phyloP scores from a whole-genome alignment of 1,140 invertebrate species.

The Neodiprion virginianus region DNA sequence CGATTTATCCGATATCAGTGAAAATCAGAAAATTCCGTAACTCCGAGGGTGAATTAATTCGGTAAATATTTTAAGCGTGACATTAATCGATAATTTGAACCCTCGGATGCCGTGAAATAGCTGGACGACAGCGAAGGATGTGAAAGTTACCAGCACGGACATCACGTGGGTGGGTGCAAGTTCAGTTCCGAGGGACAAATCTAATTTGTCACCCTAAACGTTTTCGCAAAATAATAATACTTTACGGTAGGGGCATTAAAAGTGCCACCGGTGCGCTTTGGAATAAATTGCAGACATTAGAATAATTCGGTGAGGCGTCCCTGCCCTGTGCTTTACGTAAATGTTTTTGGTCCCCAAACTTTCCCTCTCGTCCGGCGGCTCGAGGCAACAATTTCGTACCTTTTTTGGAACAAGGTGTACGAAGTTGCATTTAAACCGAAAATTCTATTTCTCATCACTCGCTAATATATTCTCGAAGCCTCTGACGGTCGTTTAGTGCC shows the following conservation, averaged over 20 bases:
- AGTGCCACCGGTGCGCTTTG: background rate
- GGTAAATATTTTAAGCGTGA: background rate
- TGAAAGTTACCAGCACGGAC: background rate
- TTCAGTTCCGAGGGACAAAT: constrained; percentile 9
- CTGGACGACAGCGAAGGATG: background rate
- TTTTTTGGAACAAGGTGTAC: too few species aligned
- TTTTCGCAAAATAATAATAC: constrained; percentile 12
- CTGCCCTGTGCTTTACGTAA: background rate
- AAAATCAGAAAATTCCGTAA: background rate
- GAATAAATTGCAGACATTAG: constrained; percentile 8
- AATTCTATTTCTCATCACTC: too few species aligned
- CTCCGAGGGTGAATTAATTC: background rate
- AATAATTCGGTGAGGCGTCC: constrained; percentile 13
- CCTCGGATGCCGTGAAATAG: background rate
- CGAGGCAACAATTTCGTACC: too few species aligned
- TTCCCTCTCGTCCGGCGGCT: too few species aligned
- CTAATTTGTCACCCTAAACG: constrained; percentile 10
- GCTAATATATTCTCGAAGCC: too few species aligned
- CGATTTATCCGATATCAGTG: background rate
- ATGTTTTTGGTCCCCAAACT: background rate
- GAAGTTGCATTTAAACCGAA: too few species aligned
- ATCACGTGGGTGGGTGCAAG: background rate
- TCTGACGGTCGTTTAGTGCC: too few species aligned
- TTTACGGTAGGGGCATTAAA: background rate
- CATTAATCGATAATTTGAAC: background rate